A percentile compares a stretch with the other conserved stretches of the same genome.
phyloP scores from a whole-genome alignment of 2,797 vertebrate species.

The Helicolenus hilgendorfi region DNA sequence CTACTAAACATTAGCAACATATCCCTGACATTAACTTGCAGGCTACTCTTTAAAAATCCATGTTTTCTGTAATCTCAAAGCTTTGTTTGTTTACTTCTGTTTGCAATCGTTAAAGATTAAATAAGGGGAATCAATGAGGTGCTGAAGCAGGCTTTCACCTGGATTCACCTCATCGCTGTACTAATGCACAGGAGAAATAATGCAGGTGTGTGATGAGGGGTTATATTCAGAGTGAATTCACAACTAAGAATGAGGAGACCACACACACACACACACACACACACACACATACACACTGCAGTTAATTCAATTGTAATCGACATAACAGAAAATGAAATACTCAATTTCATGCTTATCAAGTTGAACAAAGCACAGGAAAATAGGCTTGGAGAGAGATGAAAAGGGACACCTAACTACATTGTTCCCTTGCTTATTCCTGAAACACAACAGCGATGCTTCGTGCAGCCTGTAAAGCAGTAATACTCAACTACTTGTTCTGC shows the following conservation, averaged over 20 bases:
- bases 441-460: background rate
- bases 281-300: background rate
- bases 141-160: background rate
- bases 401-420: background rate
- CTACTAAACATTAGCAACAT: background rate
- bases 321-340: constrained; percentile 42
- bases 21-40: background rate
- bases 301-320: constrained; percentile 40
- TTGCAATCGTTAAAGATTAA: background rate
- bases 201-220: background rate
- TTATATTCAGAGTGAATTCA: background rate
- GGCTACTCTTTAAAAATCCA: background rate
- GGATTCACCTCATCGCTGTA: background rate
- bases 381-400: background rate
- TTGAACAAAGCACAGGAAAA: constrained; percentile 31
- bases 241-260: background rate
- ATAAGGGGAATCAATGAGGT: constrained; percentile 2
- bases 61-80: background rate
- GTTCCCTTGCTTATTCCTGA: background rate
- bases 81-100: background rate
- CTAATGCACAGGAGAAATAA: background rate
- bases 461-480: background rate
- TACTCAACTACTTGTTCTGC: background rate
- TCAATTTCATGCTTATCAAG: constrained; percentile 50
- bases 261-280: background rate